Percentiles rank a stretch among this genome's conserved stretches.
Evolutionary conservation across 2,113 vertebrate genomes (phyloP).

Genomic region (Paraplagusia blochii): DNA sequence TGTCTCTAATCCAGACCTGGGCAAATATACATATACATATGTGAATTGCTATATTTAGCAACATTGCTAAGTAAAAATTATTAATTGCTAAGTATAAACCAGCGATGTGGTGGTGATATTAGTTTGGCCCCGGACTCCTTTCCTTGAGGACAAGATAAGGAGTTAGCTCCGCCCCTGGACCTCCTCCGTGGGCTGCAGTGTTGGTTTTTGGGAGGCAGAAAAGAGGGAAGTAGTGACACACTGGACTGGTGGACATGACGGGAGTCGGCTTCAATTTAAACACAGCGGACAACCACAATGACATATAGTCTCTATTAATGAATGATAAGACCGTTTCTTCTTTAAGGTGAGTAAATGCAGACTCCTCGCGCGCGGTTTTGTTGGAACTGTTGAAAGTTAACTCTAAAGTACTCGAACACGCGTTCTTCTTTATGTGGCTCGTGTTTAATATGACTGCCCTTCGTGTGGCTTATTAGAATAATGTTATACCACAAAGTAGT

Average conservation of each 20-base stretch:
- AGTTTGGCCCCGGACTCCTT: not conserved
- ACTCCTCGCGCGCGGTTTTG: not conserved
- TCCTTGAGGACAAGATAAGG: not conserved
- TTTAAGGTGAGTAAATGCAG: conserved; percentile 47
- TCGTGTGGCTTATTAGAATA: not conserved
- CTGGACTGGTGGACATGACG: conserved; percentile 2
- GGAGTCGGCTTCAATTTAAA: not conserved
- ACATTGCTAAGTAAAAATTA: no score
- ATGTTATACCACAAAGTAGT: not conserved
- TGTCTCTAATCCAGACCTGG: no score
- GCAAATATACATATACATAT: no score
- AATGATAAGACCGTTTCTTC: conserved; percentile 5
- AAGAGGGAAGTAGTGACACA: conserved; percentile 57
- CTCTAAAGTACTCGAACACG: not conserved
- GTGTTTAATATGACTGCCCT: not conserved
- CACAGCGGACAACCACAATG: conserved; percentile 5
- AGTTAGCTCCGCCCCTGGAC: conserved; percentile 49
- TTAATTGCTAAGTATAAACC: no score
- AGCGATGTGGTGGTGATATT: not conserved
- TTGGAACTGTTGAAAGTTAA: conserved; percentile 4
- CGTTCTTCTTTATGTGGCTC: not conserved
- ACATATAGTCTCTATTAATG: conserved; percentile 19
- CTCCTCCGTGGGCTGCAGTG: conserved; percentile 17
- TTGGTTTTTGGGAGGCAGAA: conserved; percentile 43
- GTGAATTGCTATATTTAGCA: no score